phyloP scores from a whole-genome alignment of 2,888 invertebrate species.

The Drosophila paracracens region DNA sequence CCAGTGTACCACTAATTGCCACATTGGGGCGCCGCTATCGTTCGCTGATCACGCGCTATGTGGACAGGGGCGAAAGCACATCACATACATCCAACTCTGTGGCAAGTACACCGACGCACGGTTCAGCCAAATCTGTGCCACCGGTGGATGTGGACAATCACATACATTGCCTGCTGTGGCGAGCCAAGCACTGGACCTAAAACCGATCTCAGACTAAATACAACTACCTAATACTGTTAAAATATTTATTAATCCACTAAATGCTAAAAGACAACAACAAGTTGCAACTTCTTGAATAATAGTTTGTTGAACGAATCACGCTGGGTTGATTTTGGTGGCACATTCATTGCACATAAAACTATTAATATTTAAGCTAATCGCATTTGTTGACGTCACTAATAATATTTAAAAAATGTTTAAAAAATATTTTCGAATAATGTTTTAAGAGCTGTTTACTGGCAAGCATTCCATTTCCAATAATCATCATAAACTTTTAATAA shows the following conservation, averaged over 20 bases:
- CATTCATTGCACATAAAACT: constrained; percentile 30
- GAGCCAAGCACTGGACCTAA: constrained; percentile 84
- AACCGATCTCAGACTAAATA: constrained; percentile 55
- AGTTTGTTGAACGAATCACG: constrained; percentile 19
- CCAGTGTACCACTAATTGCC: constrained; percentile 87
- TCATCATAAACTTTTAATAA: constrained; percentile 46
- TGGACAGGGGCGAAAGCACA: constrained; percentile 85
- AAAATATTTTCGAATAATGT: constrained; percentile 2
- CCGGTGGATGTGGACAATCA: constrained; percentile 82
- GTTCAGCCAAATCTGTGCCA: constrained; percentile 67
- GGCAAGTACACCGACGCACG: constrained; percentile 71
- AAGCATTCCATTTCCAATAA: constrained; percentile 56
- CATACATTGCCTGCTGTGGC: constrained; percentile 84
- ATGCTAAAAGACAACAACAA: constrained; percentile 4
- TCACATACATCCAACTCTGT: constrained; percentile 36
- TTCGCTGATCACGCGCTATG: constrained; percentile 89
- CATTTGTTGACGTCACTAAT: constrained; percentile 7
- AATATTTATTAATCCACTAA: constrained; percentile 45
- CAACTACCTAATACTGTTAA: constrained; percentile 42
- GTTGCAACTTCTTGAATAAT: constrained; percentile 1
- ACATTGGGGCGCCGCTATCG: constrained; percentile 94
- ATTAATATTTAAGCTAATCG: constrained; percentile 28
- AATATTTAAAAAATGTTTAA: constrained; percentile 9
- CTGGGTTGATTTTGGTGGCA: constrained; percentile 33
- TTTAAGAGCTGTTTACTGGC: constrained; percentile 15